Evolutionary conservation across 2,888 invertebrate genomes (phyloP).

Genomic region (Caenorhabditis sp.): DNA sequence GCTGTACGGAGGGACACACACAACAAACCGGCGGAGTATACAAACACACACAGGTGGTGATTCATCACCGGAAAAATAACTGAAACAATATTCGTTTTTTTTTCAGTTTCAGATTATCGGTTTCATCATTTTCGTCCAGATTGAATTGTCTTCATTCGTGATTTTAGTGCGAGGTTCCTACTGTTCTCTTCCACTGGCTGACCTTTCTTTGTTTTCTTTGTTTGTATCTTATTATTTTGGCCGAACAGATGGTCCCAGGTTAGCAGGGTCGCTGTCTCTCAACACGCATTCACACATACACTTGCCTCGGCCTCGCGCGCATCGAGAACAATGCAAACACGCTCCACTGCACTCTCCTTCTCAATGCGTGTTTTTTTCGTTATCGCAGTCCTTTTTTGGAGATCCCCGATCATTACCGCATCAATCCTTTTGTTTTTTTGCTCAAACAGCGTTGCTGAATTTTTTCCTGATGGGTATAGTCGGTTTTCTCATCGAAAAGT

Average conservation of each 20-base stretch:
- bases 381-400: slow-evolving; percentile 36
- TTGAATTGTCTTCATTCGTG: not conserved
- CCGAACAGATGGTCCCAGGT: slow-evolving; percentile 1
- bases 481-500: not conserved
- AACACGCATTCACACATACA: not conserved
- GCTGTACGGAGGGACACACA: slow-evolving; percentile 38
- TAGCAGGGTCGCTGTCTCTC: not conserved
- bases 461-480: not conserved
- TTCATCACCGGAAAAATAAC: slow-evolving; percentile 45
- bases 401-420: slow-evolving; percentile 11
- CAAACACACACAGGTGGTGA: slow-evolving; percentile 47
- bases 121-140: too few species aligned
- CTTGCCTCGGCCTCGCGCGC: not conserved
- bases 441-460: not conserved
- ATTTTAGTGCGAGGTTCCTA: too few species aligned
- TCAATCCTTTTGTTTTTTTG: not conserved
- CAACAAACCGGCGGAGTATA: slow-evolving; percentile 33
- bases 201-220: not conserved
- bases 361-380: slow-evolving; percentile 36
- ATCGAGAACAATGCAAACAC: slow-evolving; percentile 33
- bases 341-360: slow-evolving; percentile 25
- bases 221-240: not conserved
- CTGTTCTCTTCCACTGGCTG: too few species aligned
- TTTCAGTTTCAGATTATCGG: not conserved
- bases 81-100: not conserved